These are phyloP conservation scores for Pomacea canaliculata DNA, from an alignment of 2,888 invertebrate species.

Conservation along the genomic window DNA sequence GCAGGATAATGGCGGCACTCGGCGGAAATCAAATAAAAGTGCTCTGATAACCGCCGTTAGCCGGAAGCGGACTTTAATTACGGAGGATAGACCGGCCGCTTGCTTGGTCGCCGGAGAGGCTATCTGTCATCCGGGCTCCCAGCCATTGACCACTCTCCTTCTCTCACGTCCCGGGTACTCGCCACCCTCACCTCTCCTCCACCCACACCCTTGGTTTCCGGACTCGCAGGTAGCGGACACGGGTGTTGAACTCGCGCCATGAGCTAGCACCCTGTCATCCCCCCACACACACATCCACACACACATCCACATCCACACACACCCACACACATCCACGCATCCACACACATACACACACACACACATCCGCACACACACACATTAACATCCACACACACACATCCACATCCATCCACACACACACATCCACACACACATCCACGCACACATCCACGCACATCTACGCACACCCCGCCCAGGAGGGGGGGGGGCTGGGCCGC, in stretches of 20 bases:
- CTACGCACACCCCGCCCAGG: no score
- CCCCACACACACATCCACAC: neutral
- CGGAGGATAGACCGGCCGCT: constrained; percentile 14
- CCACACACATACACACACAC: neutral
- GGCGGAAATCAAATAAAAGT: constrained; percentile 24
- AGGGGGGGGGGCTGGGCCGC: no score
- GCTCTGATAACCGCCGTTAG: constrained; percentile 8
- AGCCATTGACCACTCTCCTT: neutral
- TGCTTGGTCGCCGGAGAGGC: neutral
- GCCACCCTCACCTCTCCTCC: neutral
- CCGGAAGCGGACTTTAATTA: constrained; percentile 18
- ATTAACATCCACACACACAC: neutral
- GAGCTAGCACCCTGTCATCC: no score
- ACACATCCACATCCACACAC: neutral
- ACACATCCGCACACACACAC: neutral
- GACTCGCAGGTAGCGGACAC: no score
- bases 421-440: constrained; percentile 1
- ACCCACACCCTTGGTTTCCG: neutral
- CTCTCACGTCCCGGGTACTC: neutral
- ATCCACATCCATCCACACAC: neutral
- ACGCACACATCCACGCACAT: neutral
- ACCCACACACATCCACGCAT: neutral
- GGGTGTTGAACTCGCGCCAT: no score
- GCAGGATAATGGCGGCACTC: constrained; percentile 22
- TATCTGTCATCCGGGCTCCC: neutral